Evolutionary conservation across 2,113 vertebrate species (phyloP).

Genomic region (Corydoras sp.): DNA sequence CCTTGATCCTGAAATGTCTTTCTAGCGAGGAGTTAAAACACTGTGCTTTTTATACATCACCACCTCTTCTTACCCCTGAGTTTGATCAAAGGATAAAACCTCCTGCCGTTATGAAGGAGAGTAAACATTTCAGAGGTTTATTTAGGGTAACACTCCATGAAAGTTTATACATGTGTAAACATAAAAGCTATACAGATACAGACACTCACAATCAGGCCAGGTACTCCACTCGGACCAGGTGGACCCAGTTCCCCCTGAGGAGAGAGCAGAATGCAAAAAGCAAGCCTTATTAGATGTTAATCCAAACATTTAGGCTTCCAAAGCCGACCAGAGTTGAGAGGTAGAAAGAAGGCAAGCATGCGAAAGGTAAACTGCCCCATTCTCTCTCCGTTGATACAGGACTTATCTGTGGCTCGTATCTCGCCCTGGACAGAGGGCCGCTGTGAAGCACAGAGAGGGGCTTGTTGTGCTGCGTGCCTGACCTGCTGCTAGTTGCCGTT

Average conservation of each 20-base stretch:
- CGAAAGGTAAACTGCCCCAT: background rate
- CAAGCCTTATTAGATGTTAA: conserved; percentile 43
- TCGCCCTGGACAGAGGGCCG: conserved; percentile 29
- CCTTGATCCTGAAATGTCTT: no score
- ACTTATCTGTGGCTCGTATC: conserved; percentile 38
- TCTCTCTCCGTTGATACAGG: conserved; percentile 32
- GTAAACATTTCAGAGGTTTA: no score
- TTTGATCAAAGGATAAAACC: no score
- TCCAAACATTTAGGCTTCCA: conserved; percentile 31
- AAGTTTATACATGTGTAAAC: background rate
- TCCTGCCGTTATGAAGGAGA: no score
- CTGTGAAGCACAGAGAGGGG: conserved; percentile 50
- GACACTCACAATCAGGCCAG: conserved; percentile 88
- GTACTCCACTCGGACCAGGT: conserved; percentile 84
- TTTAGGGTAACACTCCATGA: no score
- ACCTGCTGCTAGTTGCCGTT: conserved; percentile 43
- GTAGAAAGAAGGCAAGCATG: conserved; percentile 4
- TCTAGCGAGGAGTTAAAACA: no score
- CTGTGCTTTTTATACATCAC: no score
- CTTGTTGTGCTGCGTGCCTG: conserved; percentile 53
- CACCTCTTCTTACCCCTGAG: no score
- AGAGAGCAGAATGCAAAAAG: conserved; percentile 41
- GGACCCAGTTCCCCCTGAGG: conserved; percentile 85
- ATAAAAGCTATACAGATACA: background rate
- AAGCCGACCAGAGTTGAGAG: conserved; percentile 11